These are phyloP conservation scores for Myrmecophaga tridactyla DNA, from an alignment of 2,113 vertebrate species.

Conservation along the genomic window DNA sequence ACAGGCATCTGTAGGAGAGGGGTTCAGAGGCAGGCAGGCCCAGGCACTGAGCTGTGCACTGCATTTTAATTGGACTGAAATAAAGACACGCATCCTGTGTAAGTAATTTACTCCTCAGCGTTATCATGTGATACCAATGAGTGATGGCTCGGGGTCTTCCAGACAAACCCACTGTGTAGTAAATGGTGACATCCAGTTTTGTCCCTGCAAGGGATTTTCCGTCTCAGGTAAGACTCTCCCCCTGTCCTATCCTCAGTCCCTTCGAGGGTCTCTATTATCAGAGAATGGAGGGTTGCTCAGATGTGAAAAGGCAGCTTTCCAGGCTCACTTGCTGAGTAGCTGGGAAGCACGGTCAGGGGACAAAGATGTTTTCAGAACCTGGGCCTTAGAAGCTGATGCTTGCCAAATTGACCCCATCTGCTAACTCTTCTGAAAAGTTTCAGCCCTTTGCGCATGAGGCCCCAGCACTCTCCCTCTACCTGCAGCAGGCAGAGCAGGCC, in stretches of 20 bases:
- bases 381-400: neutral
- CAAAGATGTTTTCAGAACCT: neutral
- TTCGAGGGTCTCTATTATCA: neutral
- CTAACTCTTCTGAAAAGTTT: neutral
- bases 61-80: constrained; percentile 52
- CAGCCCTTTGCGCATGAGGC: neutral
- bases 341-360: neutral
- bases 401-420: neutral
- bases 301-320: neutral
- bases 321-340: neutral
- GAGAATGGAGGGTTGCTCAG: neutral
- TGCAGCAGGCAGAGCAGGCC: neutral
- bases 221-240: neutral
- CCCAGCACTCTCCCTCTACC: neutral
- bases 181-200: neutral
- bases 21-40: neutral
- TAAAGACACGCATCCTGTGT: constrained; percentile 3
- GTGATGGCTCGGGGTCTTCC: constrained; percentile 25
- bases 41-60: neutral
- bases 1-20: neutral
- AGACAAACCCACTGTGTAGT: neutral
- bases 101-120: constrained; percentile 51
- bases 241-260: neutral
- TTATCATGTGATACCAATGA: neutral
- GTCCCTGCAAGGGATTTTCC: neutral